Conservation (phyloP, 2,797 vertebrate species). For the Neoniphon sammara region DNA sequence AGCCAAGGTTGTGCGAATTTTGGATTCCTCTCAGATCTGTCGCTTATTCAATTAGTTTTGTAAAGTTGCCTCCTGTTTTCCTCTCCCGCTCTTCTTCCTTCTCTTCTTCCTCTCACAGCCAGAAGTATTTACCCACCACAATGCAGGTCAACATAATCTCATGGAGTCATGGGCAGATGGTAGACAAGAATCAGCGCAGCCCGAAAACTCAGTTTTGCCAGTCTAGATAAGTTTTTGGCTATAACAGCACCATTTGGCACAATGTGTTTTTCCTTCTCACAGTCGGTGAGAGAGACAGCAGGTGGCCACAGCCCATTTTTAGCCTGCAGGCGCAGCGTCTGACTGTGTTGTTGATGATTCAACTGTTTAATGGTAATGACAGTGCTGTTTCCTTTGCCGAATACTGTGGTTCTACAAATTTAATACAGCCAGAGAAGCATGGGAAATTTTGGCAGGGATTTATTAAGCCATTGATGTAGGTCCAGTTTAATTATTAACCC, state of each 20-base stretch:
- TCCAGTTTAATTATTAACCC: constrained; percentile 7
- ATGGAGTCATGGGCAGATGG: constrained; percentile 64
- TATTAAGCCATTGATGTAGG: constrained; percentile 39
- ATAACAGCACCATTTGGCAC: constrained; percentile 39
- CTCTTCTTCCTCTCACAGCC: constrained; percentile 37
- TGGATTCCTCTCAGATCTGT: constrained; percentile 68
- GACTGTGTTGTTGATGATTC: constrained; percentile 60
- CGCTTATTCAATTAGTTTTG: constrained; percentile 73
- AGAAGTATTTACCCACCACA: constrained; percentile 66
- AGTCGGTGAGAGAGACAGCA: constrained; percentile 36
- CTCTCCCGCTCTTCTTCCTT: constrained; percentile 12
- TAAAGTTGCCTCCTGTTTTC: constrained; percentile 46
- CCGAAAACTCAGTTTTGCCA: constrained; percentile 48
- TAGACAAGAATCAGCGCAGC: constrained; percentile 45
- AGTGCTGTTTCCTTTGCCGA: constrained; percentile 23
- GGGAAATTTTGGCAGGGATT: constrained; percentile 2
- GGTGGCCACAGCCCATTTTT: constrained; percentile 43
- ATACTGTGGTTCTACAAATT: constrained; percentile 21
- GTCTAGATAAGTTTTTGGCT: constrained; percentile 40
- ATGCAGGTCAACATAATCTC: constrained; percentile 70
- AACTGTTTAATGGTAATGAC: constrained; percentile 59
- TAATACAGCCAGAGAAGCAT: constrained; percentile 22
- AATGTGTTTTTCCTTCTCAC: constrained; percentile 15
- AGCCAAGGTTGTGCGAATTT: constrained; percentile 70
- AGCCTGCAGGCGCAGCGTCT: constrained; percentile 40